Evolutionary conservation across 2,888 invertebrate species (phyloP), one percentile per base, ranked within the genome.

Genomic region (Agelastica alni): DNA sequence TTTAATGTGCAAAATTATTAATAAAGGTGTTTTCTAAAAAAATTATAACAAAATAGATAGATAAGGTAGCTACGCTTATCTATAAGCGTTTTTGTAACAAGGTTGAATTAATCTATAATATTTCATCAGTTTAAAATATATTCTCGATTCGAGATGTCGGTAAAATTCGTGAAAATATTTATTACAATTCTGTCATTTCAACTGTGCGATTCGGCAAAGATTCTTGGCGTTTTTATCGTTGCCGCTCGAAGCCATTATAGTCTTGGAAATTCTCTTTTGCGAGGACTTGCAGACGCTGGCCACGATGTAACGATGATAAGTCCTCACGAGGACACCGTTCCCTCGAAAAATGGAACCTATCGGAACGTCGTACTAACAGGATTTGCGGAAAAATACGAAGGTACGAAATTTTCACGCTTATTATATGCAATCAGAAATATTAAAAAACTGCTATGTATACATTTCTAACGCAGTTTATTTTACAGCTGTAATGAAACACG

Each of bases 251-350:
- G 60, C 30, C 61, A 61, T 16, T 47, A 37, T 28, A 53, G 45
- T 5, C 30, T 58, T n/a, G 60, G 59, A 17, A 46, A 37, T 20
- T 48, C 51, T 4, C 45, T 62, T 2, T 22, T 59, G 13, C 49
- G 51, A 30, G 58, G 47, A 4, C 52, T 62, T 22, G 61, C 58
- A n/a, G 47, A 53, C 6, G 53, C 34, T 12, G 61, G 61, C 7
- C 51, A 61, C 18, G 51, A 61, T 17, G 44, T 51, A 10, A 51
- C 51, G 9, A 51, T 51, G 36, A 45, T 51, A 12, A 45, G 44
- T 30, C 51, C 51, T 32, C 30, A 31, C 12, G 36, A 44, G 18
- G 51, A 51, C 34, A 10, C 6, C 10, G 9, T 31, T 14, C 41
- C 48, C 14, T 31, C 41, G 4, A n/a, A 31, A 14, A 49, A 31